Percentiles rank a stretch among this genome's conserved stretches.
These are phyloP conservation scores for Brassicogethes aeneus DNA, from an alignment of 2,888 invertebrate genomes.

Conservation along the genomic window DNA sequence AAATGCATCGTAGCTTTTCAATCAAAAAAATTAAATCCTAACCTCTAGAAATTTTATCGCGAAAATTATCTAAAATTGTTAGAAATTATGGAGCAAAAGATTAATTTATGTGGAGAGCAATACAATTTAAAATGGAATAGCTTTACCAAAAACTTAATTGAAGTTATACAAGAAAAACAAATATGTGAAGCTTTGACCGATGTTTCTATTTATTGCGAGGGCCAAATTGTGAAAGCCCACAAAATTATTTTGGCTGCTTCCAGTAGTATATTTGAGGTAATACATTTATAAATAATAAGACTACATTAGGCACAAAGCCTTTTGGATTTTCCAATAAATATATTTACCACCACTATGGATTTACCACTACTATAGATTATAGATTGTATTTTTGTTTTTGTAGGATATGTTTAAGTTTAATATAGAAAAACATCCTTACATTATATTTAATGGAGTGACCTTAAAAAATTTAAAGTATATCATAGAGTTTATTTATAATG, in stretches of 20 bases:
- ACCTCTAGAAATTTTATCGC: too few relatives aligned
- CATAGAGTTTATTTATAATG: conserved; percentile 44
- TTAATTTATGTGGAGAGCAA: conserved; percentile 11
- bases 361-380: too few relatives aligned
- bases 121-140: conserved; percentile 46
- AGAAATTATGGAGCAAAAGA: conserved; percentile 3
- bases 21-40: too few relatives aligned
- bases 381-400: neutral
- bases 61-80: too few relatives aligned
- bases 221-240: conserved; percentile 43
- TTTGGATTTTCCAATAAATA: too few relatives aligned
- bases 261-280: conserved; percentile 43
- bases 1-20: too few relatives aligned
- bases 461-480: conserved; percentile 39
- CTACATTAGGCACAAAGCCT: too few relatives aligned
- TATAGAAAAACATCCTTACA: conserved; percentile 26
- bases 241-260: conserved; percentile 45
- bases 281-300: conserved; percentile 3
- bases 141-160: conserved; percentile 41
- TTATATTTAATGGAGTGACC: conserved; percentile 41
- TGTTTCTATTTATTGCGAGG: conserved; percentile 43
- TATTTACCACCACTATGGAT: too few relatives aligned
- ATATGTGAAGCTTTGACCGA: conserved; percentile 33
- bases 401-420: neutral
- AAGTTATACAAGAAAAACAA: conserved; percentile 41